Evolutionary conservation across 1,140 invertebrate genomes (phyloP).

Genomic region (Drosophila baimaii): DNA sequence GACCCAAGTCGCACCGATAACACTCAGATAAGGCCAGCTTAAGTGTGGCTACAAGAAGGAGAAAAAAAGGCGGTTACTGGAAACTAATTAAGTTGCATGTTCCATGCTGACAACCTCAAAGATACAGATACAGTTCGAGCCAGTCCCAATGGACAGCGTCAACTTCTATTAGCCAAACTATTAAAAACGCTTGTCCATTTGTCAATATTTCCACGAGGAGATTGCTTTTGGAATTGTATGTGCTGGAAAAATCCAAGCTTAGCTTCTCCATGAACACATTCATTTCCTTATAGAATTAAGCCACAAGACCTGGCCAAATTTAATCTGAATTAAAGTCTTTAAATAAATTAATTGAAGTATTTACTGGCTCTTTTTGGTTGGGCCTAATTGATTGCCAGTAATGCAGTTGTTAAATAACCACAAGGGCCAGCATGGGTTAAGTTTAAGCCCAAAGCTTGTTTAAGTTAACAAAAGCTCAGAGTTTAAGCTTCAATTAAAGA

Average conservation of each 20-base stretch:
- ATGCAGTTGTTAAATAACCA: not conserved
- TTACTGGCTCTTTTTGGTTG: constrained; percentile 9
- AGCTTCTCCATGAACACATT: constrained; percentile 7
- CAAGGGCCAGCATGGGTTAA: constrained; percentile 27
- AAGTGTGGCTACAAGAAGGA: constrained; percentile 26
- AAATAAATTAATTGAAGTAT: constrained; percentile 29
- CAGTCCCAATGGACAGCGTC: constrained; percentile 54
- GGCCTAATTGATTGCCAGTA: not conserved
- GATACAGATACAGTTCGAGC: constrained; percentile 29
- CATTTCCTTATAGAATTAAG: constrained; percentile 20
- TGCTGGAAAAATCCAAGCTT: not conserved
- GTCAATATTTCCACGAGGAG: constrained; percentile 32
- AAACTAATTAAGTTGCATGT: constrained; percentile 71
- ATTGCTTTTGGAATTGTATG: constrained; percentile 24
- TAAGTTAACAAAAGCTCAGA: not conserved
- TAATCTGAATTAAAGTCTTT: constrained; percentile 1
- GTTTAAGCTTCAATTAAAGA: not conserved
- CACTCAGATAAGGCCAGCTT: constrained; percentile 37
- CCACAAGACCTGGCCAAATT: not conserved
- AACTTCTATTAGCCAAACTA: constrained; percentile 65
- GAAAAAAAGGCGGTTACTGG: too few relatives aligned
- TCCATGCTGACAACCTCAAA: constrained; percentile 42
- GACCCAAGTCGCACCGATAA: constrained; percentile 48
- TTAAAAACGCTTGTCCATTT: constrained; percentile 55
- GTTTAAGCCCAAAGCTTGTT: not conserved